phyloP scores from a whole-genome alignment of 2,797 vertebrate genomes.

The Spinus olivaceus region DNA sequence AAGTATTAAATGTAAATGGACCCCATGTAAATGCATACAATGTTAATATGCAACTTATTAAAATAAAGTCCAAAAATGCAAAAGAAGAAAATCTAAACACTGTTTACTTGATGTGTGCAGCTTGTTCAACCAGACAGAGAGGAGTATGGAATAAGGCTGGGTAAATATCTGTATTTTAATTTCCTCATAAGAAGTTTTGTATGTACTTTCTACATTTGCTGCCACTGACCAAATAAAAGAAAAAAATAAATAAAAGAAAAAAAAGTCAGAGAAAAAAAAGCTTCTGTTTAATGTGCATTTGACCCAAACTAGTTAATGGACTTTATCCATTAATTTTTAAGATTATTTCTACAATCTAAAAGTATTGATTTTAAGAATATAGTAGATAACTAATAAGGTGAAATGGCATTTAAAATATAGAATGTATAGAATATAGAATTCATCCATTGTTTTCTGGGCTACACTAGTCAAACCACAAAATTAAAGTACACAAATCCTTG shows the following conservation, averaged over 20 bases:
- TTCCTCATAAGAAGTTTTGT: neutral
- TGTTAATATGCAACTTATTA: neutral
- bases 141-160: neutral
- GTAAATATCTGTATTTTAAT: neutral
- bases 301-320: neutral
- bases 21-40: neutral
- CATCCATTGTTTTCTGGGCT: neutral
- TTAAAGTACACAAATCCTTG: neutral
- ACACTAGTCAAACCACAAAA: neutral
- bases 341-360: neutral
- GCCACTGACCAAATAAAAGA: neutral
- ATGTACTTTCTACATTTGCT: neutral
- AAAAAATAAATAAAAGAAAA: too few species aligned
- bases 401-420: neutral
- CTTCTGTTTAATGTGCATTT: accelerated
- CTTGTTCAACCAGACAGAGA: neutral
- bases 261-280: neutral
- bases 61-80: neutral
- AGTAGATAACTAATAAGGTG: neutral
- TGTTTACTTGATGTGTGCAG: neutral
- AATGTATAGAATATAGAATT: neutral
- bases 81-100: neutral
- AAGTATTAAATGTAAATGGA: neutral
- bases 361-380: neutral
- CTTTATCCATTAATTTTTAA: neutral